Percentiles rank a stretch among this genome's conserved stretches.
These are phyloP conservation scores for Trichonephila clavata DNA, from an alignment of 1,140 invertebrate species.

Conservation along the genomic window DNA sequence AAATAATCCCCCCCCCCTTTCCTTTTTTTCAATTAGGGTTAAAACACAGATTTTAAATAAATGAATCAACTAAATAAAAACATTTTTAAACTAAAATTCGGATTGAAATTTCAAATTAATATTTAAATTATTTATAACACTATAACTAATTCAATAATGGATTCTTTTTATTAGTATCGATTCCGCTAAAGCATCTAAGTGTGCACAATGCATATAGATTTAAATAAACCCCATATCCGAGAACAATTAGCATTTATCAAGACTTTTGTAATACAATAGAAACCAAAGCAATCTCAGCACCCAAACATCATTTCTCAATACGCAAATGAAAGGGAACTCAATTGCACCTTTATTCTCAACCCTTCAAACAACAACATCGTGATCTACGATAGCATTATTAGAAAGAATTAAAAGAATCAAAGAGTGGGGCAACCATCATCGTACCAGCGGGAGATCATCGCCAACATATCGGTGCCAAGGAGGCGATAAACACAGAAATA, in stretches of 20 bases:
- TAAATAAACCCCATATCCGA: background rate
- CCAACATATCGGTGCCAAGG: background rate
- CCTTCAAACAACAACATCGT: background rate
- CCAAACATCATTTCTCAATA: background rate
- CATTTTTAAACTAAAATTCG: too few relatives aligned
- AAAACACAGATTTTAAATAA: too few relatives aligned
- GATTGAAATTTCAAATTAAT: too few relatives aligned
- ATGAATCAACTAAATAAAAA: too few relatives aligned
- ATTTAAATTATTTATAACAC: too few relatives aligned
- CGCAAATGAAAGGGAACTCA: background rate
- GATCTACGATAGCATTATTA: background rate
- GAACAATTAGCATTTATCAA: background rate
- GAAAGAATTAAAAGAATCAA: background rate
- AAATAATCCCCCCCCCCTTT: too few relatives aligned
- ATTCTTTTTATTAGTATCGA: background rate
- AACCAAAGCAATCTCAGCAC: background rate
- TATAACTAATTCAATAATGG: background rate
- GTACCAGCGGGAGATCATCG: background rate
- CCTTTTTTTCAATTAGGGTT: too few relatives aligned
- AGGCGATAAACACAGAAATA: slow-evolving; percentile 27
- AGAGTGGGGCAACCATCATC: background rate
- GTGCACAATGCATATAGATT: background rate
- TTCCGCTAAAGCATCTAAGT: background rate
- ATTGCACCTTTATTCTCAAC: background rate
- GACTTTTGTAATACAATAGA: background rate